Evolutionary conservation across 2,888 invertebrate species (phyloP).

Genomic region (Harmothoe impar): DNA sequence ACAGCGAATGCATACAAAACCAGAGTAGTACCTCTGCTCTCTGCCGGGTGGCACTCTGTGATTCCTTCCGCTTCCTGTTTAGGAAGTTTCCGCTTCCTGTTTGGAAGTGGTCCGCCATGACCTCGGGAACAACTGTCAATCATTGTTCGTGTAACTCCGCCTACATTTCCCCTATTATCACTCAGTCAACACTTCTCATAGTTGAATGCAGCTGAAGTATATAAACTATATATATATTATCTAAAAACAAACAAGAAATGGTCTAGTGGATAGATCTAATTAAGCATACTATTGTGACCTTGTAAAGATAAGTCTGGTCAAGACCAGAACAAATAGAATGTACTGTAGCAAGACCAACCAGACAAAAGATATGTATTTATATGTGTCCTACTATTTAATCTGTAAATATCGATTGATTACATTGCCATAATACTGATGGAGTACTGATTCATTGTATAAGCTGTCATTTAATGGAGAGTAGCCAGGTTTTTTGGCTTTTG

Average conservation of each 20-base stretch:
- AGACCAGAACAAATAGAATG: conserved; percentile 8
- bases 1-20: conserved; percentile 2
- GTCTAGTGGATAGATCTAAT: background rate
- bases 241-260: conserved; percentile 21
- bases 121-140: conserved; percentile 50
- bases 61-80: conserved; percentile 37
- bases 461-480: conserved; percentile 55
- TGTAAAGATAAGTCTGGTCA: conserved; percentile 20
- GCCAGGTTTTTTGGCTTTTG: conserved; percentile 56
- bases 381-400: conserved; percentile 60
- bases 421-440: conserved; percentile 52
- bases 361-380: conserved; percentile 53
- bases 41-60: conserved; percentile 46
- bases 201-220: conserved; percentile 48
- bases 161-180: conserved; percentile 38
- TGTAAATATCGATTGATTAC: conserved; percentile 55
- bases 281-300: conserved; percentile 7
- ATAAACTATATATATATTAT: background rate
- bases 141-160: conserved; percentile 31
- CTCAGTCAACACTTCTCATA: conserved; percentile 43
- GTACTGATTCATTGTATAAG: conserved; percentile 41
- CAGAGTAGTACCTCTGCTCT: conserved; percentile 27
- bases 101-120: conserved; percentile 16
- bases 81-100: conserved; percentile 25
- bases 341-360: conserved; percentile 44